Conservation (phyloP, 2,797 vertebrate species). For the Petrocephalus sullivani region DNA sequence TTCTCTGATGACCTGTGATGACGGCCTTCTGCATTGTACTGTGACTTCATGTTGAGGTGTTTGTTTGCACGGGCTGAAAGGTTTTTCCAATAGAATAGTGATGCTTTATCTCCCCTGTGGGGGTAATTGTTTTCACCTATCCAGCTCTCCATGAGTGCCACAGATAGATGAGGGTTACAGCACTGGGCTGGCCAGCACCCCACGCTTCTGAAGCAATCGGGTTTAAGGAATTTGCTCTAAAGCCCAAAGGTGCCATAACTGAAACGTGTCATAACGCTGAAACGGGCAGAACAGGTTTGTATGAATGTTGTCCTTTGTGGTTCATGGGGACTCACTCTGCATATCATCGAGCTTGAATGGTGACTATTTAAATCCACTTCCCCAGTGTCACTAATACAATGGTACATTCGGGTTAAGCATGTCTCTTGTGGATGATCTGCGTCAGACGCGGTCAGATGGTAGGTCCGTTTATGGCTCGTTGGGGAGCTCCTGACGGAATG, state of each 20-base stretch:
- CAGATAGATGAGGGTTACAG: background rate
- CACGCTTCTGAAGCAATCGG: background rate
- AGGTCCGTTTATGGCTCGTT: background rate
- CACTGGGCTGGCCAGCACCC: background rate
- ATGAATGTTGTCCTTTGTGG: background rate
- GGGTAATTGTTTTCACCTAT: background rate
- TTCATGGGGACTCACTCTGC: background rate
- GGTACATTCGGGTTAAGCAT: background rate
- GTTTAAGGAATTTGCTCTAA: background rate
- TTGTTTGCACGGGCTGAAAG: background rate
- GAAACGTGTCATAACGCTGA: background rate
- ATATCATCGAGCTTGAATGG: background rate
- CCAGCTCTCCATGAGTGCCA: background rate
- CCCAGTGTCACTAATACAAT: background rate
- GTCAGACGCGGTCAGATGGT: background rate
- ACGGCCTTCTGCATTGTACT: background rate
- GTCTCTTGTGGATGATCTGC: background rate
- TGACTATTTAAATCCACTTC: background rate
- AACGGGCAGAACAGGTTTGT: background rate
- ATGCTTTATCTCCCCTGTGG: background rate
- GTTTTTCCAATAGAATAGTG: background rate
- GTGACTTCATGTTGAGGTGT: background rate
- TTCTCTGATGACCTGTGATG: background rate
- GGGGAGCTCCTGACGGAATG: background rate
- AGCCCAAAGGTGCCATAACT: background rate